Base-by-base conservation (phyloP, 2,113 vertebrate species). In the Campylomormyrus numenius region DNA sequence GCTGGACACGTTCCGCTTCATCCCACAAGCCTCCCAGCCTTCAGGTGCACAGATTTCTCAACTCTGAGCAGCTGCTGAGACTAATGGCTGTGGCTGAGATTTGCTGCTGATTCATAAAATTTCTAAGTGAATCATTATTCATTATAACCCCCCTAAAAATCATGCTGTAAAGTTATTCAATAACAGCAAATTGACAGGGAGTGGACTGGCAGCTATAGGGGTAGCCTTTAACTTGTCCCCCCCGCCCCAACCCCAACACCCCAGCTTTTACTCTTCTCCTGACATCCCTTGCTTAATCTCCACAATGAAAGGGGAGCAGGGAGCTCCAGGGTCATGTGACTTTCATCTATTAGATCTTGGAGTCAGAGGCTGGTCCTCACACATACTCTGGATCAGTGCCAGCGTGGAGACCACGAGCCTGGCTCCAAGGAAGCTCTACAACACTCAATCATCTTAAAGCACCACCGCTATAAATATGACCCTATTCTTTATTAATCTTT, bases 271-370 rank as follows among this genome's bases (percentile, higher is more conserved):
- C 92, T 92, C 93, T 93, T 95, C 94, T 94, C 84, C 90, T 93
- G 90, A 95, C 94, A 95, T 93, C 93, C 94, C 92, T 92, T 92
- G 91, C 94, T 95, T 96, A 95, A 96, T 95, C 94, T 94, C 93
- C 91, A 89, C 94, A 95, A 95, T 94, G 91, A 95, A 94, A 95
- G 94, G 95, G 94, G 94, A 95, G 93, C 93, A 93, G 94, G 92
- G 94, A 95, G 94, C 94, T 96, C 95, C 95, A 87, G 88, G 88
- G 89, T 92, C 94, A 94, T 93, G 93, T 94, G 94, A 95, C 88
- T 56, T 93, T 91, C 90, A 94, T 90, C 91, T 92, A 89, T 94
- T 94, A 93, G 92, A 93, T 93, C 92, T 90, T 93, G 93, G 93
- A 91, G 90, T 58, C 90, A 70, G 6, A 35, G 53, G 9, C 80